Conservation (phyloP, 2,113 vertebrate species). For the Saccopteryx bilineata region DNA sequence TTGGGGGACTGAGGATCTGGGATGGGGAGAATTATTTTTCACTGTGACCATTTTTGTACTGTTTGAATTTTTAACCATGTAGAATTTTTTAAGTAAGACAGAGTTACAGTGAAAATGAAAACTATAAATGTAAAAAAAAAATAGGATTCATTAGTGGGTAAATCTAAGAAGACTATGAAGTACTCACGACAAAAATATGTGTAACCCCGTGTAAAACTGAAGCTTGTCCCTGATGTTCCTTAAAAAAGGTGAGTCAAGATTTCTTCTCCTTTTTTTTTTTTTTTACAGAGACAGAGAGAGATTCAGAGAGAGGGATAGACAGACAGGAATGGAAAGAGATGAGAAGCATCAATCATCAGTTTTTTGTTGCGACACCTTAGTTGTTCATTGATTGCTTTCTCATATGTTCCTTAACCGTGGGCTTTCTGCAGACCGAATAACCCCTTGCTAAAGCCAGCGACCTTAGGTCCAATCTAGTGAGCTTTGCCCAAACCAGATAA, state of each 20-base stretch:
- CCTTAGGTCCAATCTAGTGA: too few relatives aligned
- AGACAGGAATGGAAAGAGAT: too few relatives aligned
- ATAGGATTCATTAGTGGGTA: background rate
- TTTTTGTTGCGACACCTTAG: too few relatives aligned
- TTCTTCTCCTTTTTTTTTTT: background rate
- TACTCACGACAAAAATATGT: background rate
- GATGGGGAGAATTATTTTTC: background rate
- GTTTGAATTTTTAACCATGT: background rate
- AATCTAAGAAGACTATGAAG: constrained; percentile 1
- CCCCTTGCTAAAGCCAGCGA: too few relatives aligned
- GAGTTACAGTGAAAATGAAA: background rate
- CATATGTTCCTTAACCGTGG: too few relatives aligned
- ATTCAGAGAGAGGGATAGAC: too few relatives aligned
- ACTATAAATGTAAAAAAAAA: background rate
- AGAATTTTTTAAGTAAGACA: background rate
- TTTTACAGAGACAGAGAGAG: too few relatives aligned
- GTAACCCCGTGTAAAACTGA: background rate
- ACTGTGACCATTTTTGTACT: background rate
- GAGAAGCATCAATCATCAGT: too few relatives aligned
- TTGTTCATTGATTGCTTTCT: too few relatives aligned
- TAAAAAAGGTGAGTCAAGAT: background rate
- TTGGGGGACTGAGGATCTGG: background rate
- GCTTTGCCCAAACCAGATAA: too few relatives aligned
- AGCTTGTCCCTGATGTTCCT: background rate
- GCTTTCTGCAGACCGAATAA: too few relatives aligned